A percentile compares a stretch with the other conserved stretches of the same genome.
Conservation (phyloP, 2,113 vertebrate species). For the Chamaea fasciata region DNA sequence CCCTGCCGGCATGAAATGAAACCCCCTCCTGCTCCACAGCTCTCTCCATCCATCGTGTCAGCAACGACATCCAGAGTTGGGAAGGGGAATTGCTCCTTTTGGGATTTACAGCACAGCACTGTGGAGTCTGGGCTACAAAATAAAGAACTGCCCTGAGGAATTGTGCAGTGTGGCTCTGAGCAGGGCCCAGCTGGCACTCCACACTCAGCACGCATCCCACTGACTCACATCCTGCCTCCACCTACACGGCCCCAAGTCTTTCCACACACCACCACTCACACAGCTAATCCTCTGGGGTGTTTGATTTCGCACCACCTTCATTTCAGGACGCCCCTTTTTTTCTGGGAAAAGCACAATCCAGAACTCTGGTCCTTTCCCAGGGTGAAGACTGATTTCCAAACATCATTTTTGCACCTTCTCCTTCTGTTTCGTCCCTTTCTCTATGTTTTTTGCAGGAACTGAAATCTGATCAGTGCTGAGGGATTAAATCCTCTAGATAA, state of each 20-base stretch:
- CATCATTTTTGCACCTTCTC: background rate
- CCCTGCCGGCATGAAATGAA: background rate
- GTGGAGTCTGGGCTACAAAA: background rate
- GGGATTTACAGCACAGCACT: rapidly evolving
- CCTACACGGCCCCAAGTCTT: background rate
- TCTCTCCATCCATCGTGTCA: background rate
- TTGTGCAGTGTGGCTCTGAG: background rate
- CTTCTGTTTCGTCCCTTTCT: background rate
- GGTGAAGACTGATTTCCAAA: background rate
- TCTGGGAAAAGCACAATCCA: background rate
- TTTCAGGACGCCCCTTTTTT: background rate
- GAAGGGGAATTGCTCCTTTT: background rate
- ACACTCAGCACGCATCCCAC: background rate
- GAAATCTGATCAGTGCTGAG: background rate
- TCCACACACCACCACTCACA: background rate
- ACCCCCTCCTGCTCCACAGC: background rate
- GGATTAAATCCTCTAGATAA: background rate
- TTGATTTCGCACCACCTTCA: background rate
- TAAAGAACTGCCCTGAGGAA: rapidly evolving
- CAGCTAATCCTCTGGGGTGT: background rate
- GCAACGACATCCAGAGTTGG: background rate
- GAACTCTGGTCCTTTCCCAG: background rate
- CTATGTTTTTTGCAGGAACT: background rate
- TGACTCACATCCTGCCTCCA: conserved; percentile 19
- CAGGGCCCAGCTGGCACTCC: background rate